Evolutionary conservation across 23 tunicate genomes (phyloP), one percentile per base, ranked within the genome.

Genomic region (Trididemnum clinides): DNA sequence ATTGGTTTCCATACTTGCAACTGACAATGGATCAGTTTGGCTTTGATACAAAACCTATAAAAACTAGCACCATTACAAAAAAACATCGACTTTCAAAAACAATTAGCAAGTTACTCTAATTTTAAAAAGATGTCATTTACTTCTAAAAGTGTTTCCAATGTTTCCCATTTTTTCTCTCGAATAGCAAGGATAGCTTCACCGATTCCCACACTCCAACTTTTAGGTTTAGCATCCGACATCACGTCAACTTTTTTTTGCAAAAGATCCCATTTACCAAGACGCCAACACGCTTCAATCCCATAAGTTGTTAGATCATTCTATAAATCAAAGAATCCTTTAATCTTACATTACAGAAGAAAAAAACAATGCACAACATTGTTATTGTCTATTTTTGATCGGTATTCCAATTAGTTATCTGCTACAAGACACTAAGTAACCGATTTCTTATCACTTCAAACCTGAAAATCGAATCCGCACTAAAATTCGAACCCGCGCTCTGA

Each of bases 251-350:
- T 77, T 37, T 85, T 84, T 0, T 87, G 81, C 39, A 94, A 58
- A 20, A 72, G 4, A 72, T 89, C 98, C 98, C 98, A 94, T 21
- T 87, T 62, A 0, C 98, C 98, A 3, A 94, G 84, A 44, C 94
- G 85, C 98, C 98, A 94, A 29, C 95, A 91, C 23, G 98, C 98
- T 64, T 94, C 98, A 30, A 94, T 66, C 25, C 84, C 66, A 38
- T 63, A 86, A 10, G 88, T 39, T 25, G 82, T 77, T 28, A 94
- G 63, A 18, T 89, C 94, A 38, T 81, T 51, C 98, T 93, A 50
- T 1, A 39, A 57, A 12, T n/a, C n/a, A n/a, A n/a, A n/a, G n/a
- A n/a, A n/a, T n/a, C n/a, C n/a, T n/a, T n/a, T n/a, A n/a, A n/a
- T n/a, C n/a, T n/a, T n/a, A n/a, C n/a, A n/a, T n/a, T n/a, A n/a